Base-by-base conservation (phyloP, 2,797 vertebrate genomes). In the Sebastes iracundus region DNA sequence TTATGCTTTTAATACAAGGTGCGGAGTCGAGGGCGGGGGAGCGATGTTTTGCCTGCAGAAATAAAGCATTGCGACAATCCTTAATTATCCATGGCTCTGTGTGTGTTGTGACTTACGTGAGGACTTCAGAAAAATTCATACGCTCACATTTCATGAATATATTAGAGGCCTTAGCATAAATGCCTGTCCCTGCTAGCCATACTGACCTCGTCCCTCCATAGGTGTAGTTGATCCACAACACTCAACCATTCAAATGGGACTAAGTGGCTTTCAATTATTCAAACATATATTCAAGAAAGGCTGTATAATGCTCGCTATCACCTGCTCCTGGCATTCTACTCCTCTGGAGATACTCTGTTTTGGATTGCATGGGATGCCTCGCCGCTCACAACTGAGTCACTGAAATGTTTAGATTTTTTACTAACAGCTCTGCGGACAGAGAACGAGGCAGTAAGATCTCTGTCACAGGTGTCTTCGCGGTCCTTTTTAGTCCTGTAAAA, bases 1-100 rank as follows among this genome's bases (percentile, higher is more conserved):
- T 94, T 94, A 95, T 92, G 91, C 90, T 94, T 93, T 94, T 94
- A 92, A 94, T 89, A 93, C 89, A 95, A 94, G 93, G 94, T 94
- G 91, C 81, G 75, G 77, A 71, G 71, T 53, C 27, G 69, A 81
- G 73, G 87, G 83, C 42, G 79, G 74, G 87, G 55, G 67, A 76
- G 79, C 76, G 67, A 75, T 81, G 70, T 92, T 92, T 93, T 72
- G 94, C 95, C 94, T 90, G 87, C 85, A 95, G 93, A 93, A 94
- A 94, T 93, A 92, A 92, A 90, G 80, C 82, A 77, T 81, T 79
- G 88, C 69, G 61, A 94, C 89, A 77, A 79, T 87, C 82, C 83
- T 91, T 94, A 93, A 94, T 95, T 94, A 93, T 85, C 87, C 80
- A 58, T 55, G 42, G 72, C 68, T 77, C 62, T 79, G 72, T 87